Conservation (phyloP, 2,797 vertebrate genomes). For the Tenualosa thibaudeaui region DNA sequence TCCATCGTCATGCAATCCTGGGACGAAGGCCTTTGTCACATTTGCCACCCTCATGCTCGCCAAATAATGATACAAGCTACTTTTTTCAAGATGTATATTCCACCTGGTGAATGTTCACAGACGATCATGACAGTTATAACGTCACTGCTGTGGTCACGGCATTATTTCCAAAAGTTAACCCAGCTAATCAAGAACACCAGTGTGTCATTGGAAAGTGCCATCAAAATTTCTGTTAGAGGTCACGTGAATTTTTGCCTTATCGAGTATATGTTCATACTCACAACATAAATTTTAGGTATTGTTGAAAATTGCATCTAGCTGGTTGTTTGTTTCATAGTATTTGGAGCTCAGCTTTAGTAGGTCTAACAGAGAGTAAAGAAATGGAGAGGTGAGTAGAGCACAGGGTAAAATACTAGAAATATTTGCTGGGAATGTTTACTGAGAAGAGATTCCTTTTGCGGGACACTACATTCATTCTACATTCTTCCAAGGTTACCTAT, state of each 20-base stretch:
- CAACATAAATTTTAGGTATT: background rate
- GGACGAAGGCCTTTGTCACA: background rate
- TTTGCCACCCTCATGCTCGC: conserved; percentile 22
- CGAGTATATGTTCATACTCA: background rate
- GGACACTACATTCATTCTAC: background rate
- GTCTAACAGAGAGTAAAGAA: background rate
- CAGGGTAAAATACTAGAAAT: background rate
- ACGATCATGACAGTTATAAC: background rate
- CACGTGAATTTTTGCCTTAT: conserved; percentile 14
- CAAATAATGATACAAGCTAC: conserved; percentile 13
- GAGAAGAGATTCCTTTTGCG: background rate
- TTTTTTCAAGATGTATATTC: background rate
- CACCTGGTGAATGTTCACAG: background rate
- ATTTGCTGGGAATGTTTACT: background rate
- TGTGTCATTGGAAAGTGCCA: conserved; percentile 25
- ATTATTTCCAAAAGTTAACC: background rate
- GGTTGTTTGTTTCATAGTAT: background rate
- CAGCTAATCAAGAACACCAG: conserved; percentile 13
- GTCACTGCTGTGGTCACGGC: background rate
- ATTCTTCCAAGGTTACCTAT: background rate
- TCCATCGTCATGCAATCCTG: background rate
- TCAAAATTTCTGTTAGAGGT: background rate
- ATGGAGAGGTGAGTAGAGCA: background rate
- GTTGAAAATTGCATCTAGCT: background rate
- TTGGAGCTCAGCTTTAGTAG: background rate